phyloP scores from a whole-genome alignment of 2,888 invertebrate species.

The Penaeus monodon region DNA sequence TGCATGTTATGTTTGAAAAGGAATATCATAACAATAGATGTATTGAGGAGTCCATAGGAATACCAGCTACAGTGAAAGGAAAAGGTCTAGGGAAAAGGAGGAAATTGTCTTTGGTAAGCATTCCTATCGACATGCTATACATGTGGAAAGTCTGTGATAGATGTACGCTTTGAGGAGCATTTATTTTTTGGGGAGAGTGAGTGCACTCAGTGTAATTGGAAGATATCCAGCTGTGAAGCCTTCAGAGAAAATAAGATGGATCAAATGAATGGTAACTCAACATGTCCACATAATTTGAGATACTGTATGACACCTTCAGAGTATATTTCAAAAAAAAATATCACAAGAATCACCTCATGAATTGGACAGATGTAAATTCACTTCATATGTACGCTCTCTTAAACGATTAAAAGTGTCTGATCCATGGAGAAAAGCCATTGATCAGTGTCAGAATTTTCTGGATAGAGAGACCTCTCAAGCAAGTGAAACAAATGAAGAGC shows the following conservation, averaged over 20 bases:
- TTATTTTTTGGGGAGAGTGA: slow-evolving; percentile 9
- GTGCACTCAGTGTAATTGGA: not conserved
- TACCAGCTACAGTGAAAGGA: too few species aligned
- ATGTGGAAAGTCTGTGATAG: not conserved
- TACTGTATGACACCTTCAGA: too few species aligned
- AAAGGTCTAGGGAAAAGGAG: too few species aligned
- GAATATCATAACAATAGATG: too few species aligned
- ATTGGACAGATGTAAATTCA: not conserved
- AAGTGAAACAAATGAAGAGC: not conserved
- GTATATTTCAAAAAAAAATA: too few species aligned
- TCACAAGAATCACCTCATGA: not conserved
- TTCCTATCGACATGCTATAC: not conserved
- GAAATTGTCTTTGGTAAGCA: too few species aligned
- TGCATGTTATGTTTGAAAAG: too few species aligned
- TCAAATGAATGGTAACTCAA: not conserved
- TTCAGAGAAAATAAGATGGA: not conserved
- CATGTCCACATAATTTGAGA: not conserved
- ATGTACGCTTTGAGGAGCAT: slow-evolving; percentile 1
- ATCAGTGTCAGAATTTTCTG: not conserved
- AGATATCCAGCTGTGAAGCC: not conserved
- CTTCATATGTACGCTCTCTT: not conserved
- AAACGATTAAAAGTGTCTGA: not conserved
- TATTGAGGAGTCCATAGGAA: too few species aligned
- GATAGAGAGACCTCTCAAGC: not conserved
- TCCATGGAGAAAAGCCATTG: slow-evolving; percentile 15